Conservation (phyloP, 2,113 vertebrate species). For the Nothoprocta pentlandii region DNA sequence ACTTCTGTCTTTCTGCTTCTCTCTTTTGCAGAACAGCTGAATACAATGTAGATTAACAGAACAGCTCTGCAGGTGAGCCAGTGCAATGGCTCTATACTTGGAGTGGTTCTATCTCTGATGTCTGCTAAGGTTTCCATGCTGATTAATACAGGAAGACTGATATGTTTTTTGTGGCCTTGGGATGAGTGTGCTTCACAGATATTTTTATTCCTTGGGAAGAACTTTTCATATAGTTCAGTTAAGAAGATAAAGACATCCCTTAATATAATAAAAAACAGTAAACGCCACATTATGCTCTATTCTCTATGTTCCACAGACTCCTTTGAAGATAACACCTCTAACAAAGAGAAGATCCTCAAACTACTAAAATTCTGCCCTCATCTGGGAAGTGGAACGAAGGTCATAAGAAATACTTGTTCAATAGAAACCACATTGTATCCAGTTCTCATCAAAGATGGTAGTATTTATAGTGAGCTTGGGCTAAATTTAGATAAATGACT, state of each 20-base stretch:
- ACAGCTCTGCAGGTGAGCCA: neutral
- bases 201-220: neutral
- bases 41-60: neutral
- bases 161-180: neutral
- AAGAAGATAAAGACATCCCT: neutral
- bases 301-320: fast-evolving
- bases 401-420: neutral
- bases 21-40: neutral
- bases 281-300: too few relatives aligned
- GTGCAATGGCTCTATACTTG: neutral
- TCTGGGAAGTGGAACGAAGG: neutral
- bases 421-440: neutral
- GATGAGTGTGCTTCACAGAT: neutral
- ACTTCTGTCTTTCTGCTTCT: neutral
- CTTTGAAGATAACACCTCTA: neutral
- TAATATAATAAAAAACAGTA: neutral
- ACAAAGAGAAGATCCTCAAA: neutral
- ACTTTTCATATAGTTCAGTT: fast-evolving
- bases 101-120: neutral
- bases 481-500: neutral
- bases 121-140: neutral
- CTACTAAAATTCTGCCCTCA: fast-evolving
- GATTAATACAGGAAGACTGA: neutral
- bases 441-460: neutral
- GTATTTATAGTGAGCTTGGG: neutral